Conservation (phyloP, 2,113 vertebrate species). For the Erythrocercus mccallii region DNA sequence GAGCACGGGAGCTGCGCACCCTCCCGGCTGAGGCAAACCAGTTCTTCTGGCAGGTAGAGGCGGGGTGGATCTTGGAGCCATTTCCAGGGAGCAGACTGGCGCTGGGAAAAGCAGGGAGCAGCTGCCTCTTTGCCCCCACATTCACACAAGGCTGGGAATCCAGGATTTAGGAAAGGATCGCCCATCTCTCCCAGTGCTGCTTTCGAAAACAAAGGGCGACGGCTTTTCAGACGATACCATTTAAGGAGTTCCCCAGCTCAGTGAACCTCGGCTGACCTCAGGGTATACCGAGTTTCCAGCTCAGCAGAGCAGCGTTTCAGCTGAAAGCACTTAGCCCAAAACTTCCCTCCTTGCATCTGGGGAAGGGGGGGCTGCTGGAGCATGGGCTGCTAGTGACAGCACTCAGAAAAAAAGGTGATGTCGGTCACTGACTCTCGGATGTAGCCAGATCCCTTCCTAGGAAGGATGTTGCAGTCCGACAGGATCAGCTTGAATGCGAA, state of each 20-base stretch:
- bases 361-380: neutral
- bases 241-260: constrained; percentile 39
- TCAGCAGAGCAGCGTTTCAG: neutral
- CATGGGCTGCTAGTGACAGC: neutral
- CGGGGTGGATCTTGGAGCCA: neutral
- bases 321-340: neutral
- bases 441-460: neutral
- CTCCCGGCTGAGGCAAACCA: neutral
- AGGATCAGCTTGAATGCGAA: neutral
- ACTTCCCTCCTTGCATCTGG: neutral
- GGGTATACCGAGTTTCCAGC: constrained; percentile 10
- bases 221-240: neutral
- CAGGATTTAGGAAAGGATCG: neutral
- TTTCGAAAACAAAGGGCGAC: neutral
- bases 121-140: neutral
- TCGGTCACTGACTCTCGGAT: neutral
- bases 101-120: neutral
- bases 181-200: neutral
- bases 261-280: constrained; percentile 43
- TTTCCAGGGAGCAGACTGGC: neutral
- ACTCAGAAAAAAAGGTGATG: neutral
- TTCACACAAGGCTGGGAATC: neutral
- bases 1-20: accelerated
- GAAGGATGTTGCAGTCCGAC: neutral
- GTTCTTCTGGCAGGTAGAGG: neutral